Evolutionary conservation across 2,113 vertebrate genomes (phyloP).

Genomic region (Tinamus guttatus): DNA sequence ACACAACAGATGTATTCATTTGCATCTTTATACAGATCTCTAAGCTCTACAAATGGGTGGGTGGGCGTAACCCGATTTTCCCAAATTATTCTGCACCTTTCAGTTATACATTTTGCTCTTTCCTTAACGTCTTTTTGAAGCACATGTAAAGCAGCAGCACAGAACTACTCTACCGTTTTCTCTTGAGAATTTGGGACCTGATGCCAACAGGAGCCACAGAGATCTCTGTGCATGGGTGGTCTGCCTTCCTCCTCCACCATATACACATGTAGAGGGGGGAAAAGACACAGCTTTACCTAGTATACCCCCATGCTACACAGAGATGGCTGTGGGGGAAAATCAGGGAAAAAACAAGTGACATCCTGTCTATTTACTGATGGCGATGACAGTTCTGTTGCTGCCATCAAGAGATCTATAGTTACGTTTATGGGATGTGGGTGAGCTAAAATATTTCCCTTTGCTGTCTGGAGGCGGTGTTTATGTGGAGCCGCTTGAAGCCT

Average conservation of each 20-base stretch:
- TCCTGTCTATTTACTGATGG: background rate
- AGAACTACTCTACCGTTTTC: background rate
- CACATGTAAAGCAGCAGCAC: background rate
- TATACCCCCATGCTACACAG: background rate
- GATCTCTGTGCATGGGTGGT: background rate
- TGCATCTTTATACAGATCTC: constrained; percentile 69
- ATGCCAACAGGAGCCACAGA: background rate
- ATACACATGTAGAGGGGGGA: background rate
- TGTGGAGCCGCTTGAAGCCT: background rate
- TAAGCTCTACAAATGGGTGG: constrained; percentile 67
- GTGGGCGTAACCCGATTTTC: constrained; percentile 63
- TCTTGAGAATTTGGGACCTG: background rate
- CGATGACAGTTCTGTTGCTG: constrained; percentile 29
- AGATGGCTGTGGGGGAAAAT: background rate
- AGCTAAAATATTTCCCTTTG: constrained; percentile 19
- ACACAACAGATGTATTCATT: constrained; percentile 75
- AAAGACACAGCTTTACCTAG: constrained; percentile 3
- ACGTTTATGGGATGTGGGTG: background rate
- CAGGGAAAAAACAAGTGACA: constrained; percentile 4
- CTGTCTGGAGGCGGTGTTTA: background rate
- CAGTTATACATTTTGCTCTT: constrained; percentile 44
- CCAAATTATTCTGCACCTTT: constrained; percentile 71
- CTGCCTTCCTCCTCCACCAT: background rate
- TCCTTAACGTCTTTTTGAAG: constrained; percentile 32
- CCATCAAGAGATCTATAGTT: background rate